Evolutionary conservation across 2,113 vertebrate species (phyloP), one percentile per base, ranked within the genome.

Genomic region (Lampris megalopsis): DNA sequence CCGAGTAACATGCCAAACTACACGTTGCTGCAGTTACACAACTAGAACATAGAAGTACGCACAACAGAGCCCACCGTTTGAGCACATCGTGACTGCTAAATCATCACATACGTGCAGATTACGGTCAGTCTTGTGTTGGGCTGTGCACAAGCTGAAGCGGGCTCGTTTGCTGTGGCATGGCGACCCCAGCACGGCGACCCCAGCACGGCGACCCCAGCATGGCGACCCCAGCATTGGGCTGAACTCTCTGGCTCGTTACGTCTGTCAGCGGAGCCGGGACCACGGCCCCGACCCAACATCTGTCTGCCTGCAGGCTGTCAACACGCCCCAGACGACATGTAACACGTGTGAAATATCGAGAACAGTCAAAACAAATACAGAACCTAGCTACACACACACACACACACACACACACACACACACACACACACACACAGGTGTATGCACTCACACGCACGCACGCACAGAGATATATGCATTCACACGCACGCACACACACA

Each of bases 321-420:
- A 75, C 71, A 82, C 82, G 47, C 35, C 45, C 47, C 80, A 84
- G 87, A 81, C 63, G 5, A 76, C 61, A 81, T 56, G 58, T 11
- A 76, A 86, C 85, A 84, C 9, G 78, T 94, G 92, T 86, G 93
- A 94, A 93, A 93, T 91, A 83, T 90, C 90, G 77, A 45, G 88
- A 79, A 68, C 70, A 67, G 71, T 80, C 48, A 80, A 83, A 87
- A 89, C 86, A 91, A 92, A 93, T 43, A 91, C 63, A 74, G 68
- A 63, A 68, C n/a, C n/a, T n/a, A n/a, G n/a, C n/a, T n/a, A n/a
- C n/a, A n/a, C n/a, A n/a, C n/a, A n/a, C n/a, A n/a, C n/a, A n/a
- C n/a, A n/a, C n/a, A n/a, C n/a, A n/a, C 4, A 41, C 59, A 13
- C 9, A 41, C 37, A 61, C 59, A 42, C 38, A 61, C 59, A 61